phyloP scores from a whole-genome alignment of 1,140 invertebrate genomes.

The Drosophila littoralis region DNA sequence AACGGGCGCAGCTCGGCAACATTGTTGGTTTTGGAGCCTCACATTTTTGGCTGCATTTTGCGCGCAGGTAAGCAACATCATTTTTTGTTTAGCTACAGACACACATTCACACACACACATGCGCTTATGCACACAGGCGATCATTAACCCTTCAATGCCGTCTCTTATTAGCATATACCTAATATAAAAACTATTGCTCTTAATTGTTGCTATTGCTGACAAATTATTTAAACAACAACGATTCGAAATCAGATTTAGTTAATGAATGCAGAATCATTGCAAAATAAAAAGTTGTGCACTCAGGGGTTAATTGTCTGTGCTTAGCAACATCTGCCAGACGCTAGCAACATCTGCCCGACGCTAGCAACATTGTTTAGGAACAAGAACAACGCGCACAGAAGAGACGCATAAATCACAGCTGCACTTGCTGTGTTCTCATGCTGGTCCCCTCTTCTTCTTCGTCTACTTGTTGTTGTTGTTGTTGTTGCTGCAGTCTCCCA shows the following conservation, averaged over 20 bases:
- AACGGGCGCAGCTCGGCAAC: conserved; percentile 38
- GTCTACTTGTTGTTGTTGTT: neutral
- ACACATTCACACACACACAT: neutral
- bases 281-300: neutral
- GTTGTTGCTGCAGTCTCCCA: conserved; percentile 7
- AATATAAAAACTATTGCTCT: too few relatives aligned
- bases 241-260: too few relatives aligned
- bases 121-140: neutral
- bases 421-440: conserved; percentile 18
- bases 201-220: too few relatives aligned
- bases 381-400: conserved; percentile 5
- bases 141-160: neutral
- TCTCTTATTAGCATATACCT: too few relatives aligned
- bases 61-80: conserved; percentile 57
- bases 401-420: conserved; percentile 40
- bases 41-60: conserved; percentile 69
- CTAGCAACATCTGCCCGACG: conserved; percentile 7
- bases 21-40: conserved; percentile 64
- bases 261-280: too few relatives aligned
- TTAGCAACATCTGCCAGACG: neutral
- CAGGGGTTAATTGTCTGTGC: neutral
- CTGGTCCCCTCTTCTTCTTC: neutral
- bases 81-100: neutral
- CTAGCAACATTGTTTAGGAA: conserved; percentile 16
- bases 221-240: too few relatives aligned